Evolutionary conservation across 2,888 invertebrate species (phyloP).

Genomic region (Melinaea marsaeus): DNA sequence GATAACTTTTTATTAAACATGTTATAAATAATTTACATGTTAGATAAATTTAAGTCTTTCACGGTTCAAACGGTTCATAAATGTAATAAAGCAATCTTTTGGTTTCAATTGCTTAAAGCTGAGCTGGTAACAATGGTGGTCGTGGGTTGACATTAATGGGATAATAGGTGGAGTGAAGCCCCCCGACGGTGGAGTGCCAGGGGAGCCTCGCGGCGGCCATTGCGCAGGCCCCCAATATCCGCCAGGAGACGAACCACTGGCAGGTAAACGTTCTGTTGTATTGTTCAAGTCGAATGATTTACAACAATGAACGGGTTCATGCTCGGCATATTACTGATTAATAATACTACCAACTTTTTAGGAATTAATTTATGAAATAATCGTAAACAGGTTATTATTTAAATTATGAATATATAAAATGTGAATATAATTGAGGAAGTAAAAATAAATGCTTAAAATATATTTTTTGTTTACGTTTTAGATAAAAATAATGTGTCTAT

Average conservation of each 20-base stretch:
- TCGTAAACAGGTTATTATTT: too few relatives aligned
- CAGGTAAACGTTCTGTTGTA: conserved; percentile 65
- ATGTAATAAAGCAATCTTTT: background rate
- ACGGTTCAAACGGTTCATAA: too few relatives aligned
- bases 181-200: conserved; percentile 73
- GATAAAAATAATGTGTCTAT: too few relatives aligned
- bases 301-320: background rate
- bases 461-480: too few relatives aligned
- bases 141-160: conserved; percentile 42
- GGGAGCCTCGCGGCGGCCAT: conserved; percentile 66
- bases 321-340: background rate
- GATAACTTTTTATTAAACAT: background rate
- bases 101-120: background rate
- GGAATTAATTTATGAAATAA: too few relatives aligned
- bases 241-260: conserved; percentile 80
- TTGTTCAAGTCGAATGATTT: background rate
- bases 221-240: conserved; percentile 75
- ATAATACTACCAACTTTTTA: too few relatives aligned
- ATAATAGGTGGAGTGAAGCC: conserved; percentile 68
- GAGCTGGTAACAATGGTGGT: conserved; percentile 31
- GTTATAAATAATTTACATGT: background rate
- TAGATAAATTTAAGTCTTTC: too few relatives aligned
- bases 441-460: too few relatives aligned
- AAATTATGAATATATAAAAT: too few relatives aligned
- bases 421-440: too few relatives aligned